Base-by-base conservation (phyloP, 1,140 invertebrate species). In the Drosophila erecta region DNA sequence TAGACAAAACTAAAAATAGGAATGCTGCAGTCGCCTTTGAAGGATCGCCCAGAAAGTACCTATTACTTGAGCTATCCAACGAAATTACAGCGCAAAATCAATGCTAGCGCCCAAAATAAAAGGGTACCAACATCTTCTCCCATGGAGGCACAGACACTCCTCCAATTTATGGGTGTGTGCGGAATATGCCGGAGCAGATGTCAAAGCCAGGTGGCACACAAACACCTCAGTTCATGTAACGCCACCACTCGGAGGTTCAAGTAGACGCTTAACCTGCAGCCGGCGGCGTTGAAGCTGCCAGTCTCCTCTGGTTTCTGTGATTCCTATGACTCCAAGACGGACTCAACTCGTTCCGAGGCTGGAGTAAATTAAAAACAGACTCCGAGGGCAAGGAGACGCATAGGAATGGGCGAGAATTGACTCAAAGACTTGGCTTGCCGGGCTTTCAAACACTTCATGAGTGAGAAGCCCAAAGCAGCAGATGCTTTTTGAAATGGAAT, bases 251-350 rank as follows among this genome's bases (percentile, higher is more conserved):
- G 76, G 78, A 78, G 76, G 81, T 85, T 86, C 81, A 85, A 85
- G 81, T 81, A 78, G 81, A 78, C 75, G 77, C 81, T 86, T 85
- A 85, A 85, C 81, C 81, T 86, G 81, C 81, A 81, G 78, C 81
- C 78, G 57, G 5, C 81, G 78, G 81, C 81, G 66, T 78, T 85
- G 84, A 74, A 65, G 74, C 77, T 69, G 79, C 74, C 61, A 69
- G 43, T 66, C 56, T 61, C 37, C 59, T 61, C 30, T 33, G 15
- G 17, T 50, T n/a, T 12, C 22, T 15, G 3, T 27, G 22, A 27
- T 47, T 30, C 12, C 57, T 27, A 4, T 27, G 44, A 27, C 27
- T 56, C 66, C 64, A 70, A 70, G 66, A 57, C 53, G 46, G 54
- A 49, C 35, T 43, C 47, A 61, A 35, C 40, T n/a, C 43, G 7